These are phyloP conservation scores for Riparia riparia DNA, from an alignment of 2,113 vertebrate species.

Conservation along the genomic window DNA sequence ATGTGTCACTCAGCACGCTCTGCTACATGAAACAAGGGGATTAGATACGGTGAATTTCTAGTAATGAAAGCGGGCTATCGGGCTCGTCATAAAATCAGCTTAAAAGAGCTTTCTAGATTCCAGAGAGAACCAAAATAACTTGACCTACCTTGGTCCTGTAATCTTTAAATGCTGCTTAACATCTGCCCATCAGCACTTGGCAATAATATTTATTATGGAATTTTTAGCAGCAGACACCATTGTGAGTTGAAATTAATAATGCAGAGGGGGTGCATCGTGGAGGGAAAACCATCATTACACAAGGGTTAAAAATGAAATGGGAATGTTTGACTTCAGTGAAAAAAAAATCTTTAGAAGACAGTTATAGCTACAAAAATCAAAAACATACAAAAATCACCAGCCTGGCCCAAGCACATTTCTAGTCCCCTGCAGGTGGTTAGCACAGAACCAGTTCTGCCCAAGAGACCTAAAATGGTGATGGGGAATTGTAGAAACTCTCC, in stretches of 20 bases:
- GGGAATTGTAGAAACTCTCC: background rate
- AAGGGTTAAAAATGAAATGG: background rate
- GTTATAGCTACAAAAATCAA: background rate
- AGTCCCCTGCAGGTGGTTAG: background rate
- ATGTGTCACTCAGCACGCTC: background rate
- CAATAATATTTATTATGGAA: background rate
- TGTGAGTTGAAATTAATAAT: background rate
- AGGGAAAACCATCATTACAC: background rate
- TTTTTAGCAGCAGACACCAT: background rate
- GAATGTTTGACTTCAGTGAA: background rate
- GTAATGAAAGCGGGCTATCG: conserved; percentile 56
- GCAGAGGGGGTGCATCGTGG: background rate
- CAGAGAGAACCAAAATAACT: conserved; percentile 67
- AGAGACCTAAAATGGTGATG: background rate
- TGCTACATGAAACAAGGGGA: conserved; percentile 23
- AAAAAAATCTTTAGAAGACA: background rate
- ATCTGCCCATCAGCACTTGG: conserved; percentile 45
- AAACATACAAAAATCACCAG: background rate
- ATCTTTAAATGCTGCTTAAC: conserved; percentile 71
- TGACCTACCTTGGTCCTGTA: conserved; percentile 66
- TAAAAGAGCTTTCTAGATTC: conserved; percentile 63
- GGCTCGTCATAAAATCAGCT: conserved; percentile 64
- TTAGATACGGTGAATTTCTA: conserved; percentile 61
- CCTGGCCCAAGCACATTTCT: background rate
- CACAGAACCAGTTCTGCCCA: background rate